Conservation (phyloP, 2,113 vertebrate species). For the Pachycephala philippinensis region DNA sequence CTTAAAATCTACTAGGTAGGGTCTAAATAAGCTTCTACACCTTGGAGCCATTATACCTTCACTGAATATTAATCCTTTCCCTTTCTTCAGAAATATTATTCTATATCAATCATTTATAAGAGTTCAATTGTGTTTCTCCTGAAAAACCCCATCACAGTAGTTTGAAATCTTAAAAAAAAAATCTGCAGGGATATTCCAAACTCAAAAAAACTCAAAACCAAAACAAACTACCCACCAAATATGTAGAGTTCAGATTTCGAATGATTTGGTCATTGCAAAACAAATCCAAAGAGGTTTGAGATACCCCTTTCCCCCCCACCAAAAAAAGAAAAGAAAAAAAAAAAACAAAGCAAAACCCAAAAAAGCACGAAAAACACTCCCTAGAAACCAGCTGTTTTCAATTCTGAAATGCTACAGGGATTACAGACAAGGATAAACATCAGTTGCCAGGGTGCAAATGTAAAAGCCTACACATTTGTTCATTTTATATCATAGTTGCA, state of each 20-base stretch:
- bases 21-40: background rate
- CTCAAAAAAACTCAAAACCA: background rate
- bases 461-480: background rate
- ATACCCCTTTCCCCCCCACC: fast-evolving
- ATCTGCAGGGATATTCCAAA: background rate
- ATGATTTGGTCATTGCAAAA: background rate
- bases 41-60: background rate
- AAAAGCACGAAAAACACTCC: background rate
- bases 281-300: background rate
- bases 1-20: background rate
- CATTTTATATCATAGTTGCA: background rate
- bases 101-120: background rate
- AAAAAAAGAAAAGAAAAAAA: fast-evolving
- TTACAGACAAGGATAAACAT: background rate
- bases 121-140: background rate
- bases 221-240: background rate
- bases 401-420: background rate
- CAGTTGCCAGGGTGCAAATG: background rate
- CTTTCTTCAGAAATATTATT: background rate
- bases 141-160: background rate
- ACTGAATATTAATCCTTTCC: background rate
- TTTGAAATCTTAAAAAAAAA: background rate
- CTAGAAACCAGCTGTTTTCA: background rate
- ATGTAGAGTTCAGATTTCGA: background rate
- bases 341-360: background rate